Evolutionary conservation across 2,888 invertebrate genomes (phyloP), one percentile per base, ranked within the genome.

Genomic region (Lasioglossum marginatum): DNA sequence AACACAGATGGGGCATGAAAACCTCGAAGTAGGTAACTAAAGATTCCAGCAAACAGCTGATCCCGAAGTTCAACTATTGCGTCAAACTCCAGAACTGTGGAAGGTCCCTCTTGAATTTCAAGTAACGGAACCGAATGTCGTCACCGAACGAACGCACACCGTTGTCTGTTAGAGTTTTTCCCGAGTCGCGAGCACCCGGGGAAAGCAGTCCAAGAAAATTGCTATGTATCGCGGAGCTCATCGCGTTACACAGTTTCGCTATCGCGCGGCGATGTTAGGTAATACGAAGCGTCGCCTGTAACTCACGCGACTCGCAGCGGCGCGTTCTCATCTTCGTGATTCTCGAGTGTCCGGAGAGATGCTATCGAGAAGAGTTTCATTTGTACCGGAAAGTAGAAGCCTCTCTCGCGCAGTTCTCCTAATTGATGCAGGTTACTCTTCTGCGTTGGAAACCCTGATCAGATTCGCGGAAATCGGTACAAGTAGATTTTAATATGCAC

Each of bases 281-380:
- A 79, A 86, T 87, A 79, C 78, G 63, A 60, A 45, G 37, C 73
- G 74, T 52, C 27, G 75, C 83, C 79, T 70, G 80, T 83, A 81
- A 81, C 27, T 83, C 87, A 77, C 63, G 48, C 57, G 37, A 75
- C 63, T 31, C 34, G 63, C 48, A 34, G 27, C 71, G 34, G 16
- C 37, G 16, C 37, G 72, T 77, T n/a, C 75, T 76, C 87, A 14
- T 87, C 86, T 78, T 79, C 77, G 79, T 85, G 76, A 86, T 83
- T 82, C 84, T 78, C 81, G 79, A 12, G 45, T 70, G 63, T 45
- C 63, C 63, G 14, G n/a, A 60, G 23, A 81, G 82, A 87, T 87
- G n/a, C 4, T 81, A 82, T 85, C 78, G 68, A 19, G 31, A 37
- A 52, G 81, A 79, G 87, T 85, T 82, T 82, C 72, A 85, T 81